Evolutionary conservation across 2,113 vertebrate species (phyloP).

Genomic region (Paradoxurus hermaphroditus): DNA sequence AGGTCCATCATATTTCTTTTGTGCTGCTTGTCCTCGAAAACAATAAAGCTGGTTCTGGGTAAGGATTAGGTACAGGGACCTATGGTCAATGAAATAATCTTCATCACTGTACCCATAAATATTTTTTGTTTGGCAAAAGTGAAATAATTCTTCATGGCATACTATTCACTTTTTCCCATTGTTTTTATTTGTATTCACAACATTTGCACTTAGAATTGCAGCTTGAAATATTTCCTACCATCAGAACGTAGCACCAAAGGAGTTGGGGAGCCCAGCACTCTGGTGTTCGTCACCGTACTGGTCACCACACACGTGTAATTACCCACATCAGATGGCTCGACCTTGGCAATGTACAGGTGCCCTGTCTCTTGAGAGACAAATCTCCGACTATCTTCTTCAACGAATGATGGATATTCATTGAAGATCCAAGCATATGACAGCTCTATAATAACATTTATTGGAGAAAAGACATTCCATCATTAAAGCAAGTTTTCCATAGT

Average conservation of each 20-base stretch:
- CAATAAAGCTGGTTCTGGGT: neutral
- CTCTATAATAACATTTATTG: constrained; percentile 83
- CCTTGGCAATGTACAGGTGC: constrained; percentile 95
- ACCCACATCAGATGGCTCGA: constrained; percentile 93
- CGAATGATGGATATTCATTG: constrained; percentile 93
- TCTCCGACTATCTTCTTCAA: constrained; percentile 92
- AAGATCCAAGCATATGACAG: constrained; percentile 94
- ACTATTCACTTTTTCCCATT: neutral
- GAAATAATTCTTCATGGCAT: neutral
- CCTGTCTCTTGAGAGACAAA: constrained; percentile 97
- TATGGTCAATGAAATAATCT: neutral
- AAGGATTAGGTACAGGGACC: neutral
- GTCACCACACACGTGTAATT: constrained; percentile 96
- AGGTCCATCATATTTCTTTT: neutral
- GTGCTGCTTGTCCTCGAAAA: neutral
- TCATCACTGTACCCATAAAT: too few relatives aligned
- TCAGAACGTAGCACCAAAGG: constrained; percentile 93
- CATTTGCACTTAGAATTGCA: neutral
- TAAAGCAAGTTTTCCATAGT: neutral
- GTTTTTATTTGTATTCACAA: neutral
- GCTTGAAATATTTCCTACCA: constrained; percentile 82
- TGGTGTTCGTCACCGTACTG: constrained; percentile 85
- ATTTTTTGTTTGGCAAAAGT: neutral
- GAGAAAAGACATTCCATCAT: neutral
- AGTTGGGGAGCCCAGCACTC: constrained; percentile 91